Base-by-base conservation (phyloP, 2,888 invertebrate genomes). In the Ditula angustiorana region DNA sequence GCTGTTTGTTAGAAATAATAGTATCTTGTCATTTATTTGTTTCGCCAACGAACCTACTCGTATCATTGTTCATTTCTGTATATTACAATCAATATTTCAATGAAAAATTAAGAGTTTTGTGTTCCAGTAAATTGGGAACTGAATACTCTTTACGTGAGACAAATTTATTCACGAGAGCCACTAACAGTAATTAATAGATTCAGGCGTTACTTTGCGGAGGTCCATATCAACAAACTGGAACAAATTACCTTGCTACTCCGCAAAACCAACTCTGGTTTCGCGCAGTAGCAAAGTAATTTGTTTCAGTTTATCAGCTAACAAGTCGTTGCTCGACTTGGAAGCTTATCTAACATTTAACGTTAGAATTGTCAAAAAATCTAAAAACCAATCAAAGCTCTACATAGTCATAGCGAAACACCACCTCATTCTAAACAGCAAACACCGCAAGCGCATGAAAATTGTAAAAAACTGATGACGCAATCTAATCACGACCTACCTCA, bases 401-500 rank as follows among this genome's bases (percentile, higher is more conserved):
- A 13, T 16, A 37, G 7, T 16, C 37, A 8, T 11, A 30, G 0
- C 8, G 16, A 16, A 49, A 23, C 8, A 26, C 49, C 16, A 26
- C 16, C 16, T 49, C 49, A 49, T 28, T 1, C 16, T 26, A 28
- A 8, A 35, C 35, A 35, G 13, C 35, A 35, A n/a, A n/a, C n/a
- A n/a, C 19, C 10, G 10, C 41, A 41, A 37, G 13, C 16, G 16
- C 10, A 1, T 16, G 41, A 41, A 41, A 41, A 19, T 10, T 37
- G 13, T 3, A 41, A 37, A 41, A 41, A 41, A 41, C 41, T 19
- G 21, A 49, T 49, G 49, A 30, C 13, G 35, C 47, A 33, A 33
- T 24, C 47, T 33, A 47, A 35, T 35, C 23, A 30, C n/a, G 50
- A 52, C 60, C 60, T 53, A 41, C 44, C 60, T 52, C 52, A 61